Percentiles rank a stretch among this genome's conserved stretches.
These are phyloP conservation scores for Pantelozetes paolii DNA, from an alignment of 2,888 invertebrate genomes.

Conservation along the genomic window DNA sequence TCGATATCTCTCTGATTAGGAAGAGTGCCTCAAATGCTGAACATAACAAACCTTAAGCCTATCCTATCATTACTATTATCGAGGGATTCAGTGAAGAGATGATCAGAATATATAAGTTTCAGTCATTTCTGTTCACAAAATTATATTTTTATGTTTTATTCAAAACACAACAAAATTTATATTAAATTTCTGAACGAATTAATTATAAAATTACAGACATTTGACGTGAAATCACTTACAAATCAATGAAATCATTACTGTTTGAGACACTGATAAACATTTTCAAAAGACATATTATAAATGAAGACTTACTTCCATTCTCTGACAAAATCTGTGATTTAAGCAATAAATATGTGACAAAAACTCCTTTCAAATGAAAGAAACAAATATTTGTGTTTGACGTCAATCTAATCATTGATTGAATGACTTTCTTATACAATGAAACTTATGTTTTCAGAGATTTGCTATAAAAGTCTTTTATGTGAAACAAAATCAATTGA, in stretches of 20 bases:
- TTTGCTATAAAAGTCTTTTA: no score
- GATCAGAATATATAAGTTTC: not conserved
- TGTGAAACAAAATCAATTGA: no score
- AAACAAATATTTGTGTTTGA: constrained; percentile 4
- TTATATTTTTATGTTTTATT: not conserved
- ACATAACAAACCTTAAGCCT: not conserved
- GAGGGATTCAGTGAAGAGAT: not conserved
- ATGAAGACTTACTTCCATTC: not conserved
- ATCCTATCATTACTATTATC: not conserved
- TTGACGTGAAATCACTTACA: no score
- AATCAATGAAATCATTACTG: no score
- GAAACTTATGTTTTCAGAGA: not conserved
- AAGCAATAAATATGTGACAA: not conserved
- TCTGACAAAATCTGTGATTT: not conserved
- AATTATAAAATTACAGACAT: no score
- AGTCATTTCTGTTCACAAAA: not conserved
- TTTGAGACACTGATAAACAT: no score
- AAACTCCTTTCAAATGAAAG: no score
- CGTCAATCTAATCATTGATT: not conserved
- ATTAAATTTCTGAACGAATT: no score
- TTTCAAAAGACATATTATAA: no score
- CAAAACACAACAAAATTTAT: no score
- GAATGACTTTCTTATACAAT: not conserved
- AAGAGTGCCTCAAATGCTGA: not conserved
- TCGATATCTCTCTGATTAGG: no score